Evolutionary conservation across 2,888 invertebrate genomes (phyloP).

Genomic region (Melolontha melolontha): DNA sequence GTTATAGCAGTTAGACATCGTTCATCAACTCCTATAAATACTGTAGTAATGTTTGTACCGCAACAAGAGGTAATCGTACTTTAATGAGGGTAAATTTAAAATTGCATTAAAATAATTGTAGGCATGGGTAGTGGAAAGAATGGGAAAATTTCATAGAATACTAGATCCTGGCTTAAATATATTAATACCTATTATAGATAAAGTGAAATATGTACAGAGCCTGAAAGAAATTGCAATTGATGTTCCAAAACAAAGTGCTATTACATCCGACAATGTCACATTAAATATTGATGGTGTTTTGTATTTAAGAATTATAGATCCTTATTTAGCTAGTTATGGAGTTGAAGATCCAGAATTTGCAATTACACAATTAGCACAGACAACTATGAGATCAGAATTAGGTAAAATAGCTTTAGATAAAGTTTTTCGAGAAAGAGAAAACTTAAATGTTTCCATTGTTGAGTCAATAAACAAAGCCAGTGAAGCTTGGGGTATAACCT

Average conservation of each 20-base stretch:
- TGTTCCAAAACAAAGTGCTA: constrained; percentile 98
- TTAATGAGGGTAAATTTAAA: not conserved
- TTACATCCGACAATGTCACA: constrained; percentile 97
- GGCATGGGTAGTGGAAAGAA: constrained; percentile 98
- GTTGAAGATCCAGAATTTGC: constrained; percentile 99
- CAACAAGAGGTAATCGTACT: constrained; percentile 90
- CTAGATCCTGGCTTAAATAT: constrained; percentile 96
- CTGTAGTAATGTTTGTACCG: constrained; percentile 96
- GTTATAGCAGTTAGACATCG: constrained; percentile 57
- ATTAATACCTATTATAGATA: constrained; percentile 90
- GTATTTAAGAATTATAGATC: constrained; percentile 92
- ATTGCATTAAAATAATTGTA: constrained; percentile 62
- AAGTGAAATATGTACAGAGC: constrained; percentile 97
- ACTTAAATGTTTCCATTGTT: constrained; percentile 93
- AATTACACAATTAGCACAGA: constrained; percentile 98
- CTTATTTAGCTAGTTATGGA: constrained; percentile 95
- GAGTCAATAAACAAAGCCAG: constrained; percentile 98
- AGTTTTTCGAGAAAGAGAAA: constrained; percentile 96
- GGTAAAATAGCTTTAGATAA: constrained; percentile 98
- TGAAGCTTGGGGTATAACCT: constrained; percentile 97
- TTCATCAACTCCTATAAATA: constrained; percentile 87
- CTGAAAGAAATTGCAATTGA: constrained; percentile 99
- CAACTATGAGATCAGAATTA: constrained; percentile 98
- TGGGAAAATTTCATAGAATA: constrained; percentile 96
- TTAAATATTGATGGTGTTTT: constrained; percentile 97